These are phyloP conservation scores for Chaenodraco wilsoni DNA, from an alignment of 2,797 vertebrate genomes.

Conservation along the genomic window DNA sequence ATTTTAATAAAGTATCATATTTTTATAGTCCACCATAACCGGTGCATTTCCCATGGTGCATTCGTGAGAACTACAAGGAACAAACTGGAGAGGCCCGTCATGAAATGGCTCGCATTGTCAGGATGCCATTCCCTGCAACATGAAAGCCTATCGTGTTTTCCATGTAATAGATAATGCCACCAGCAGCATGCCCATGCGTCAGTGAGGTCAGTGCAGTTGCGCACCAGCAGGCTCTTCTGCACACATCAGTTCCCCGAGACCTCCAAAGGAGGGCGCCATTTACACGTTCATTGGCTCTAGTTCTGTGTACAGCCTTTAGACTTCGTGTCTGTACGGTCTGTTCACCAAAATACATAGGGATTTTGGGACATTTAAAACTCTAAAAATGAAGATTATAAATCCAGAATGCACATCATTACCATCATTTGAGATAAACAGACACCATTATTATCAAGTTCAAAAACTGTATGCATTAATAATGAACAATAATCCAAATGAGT, in stretches of 20 bases:
- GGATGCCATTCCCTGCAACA: conserved; percentile 67
- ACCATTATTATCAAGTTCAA: background rate
- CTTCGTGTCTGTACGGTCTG: background rate
- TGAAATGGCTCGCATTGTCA: conserved; percentile 58
- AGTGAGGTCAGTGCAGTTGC: conserved; percentile 50
- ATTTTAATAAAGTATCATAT: conserved; percentile 42
- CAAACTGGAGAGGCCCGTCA: conserved; percentile 46
- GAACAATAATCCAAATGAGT: background rate
- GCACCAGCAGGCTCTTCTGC: conserved; percentile 39
- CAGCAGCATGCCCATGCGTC: conserved; percentile 62
- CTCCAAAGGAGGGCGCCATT: conserved; percentile 75
- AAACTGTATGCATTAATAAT: background rate
- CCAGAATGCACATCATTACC: background rate
- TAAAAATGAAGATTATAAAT: background rate
- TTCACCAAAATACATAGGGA: background rate
- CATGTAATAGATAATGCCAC: conserved; percentile 74
- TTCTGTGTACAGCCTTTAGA: background rate
- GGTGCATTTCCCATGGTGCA: conserved; percentile 28
- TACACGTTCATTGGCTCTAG: conserved; percentile 39
- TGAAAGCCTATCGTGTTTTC: conserved; percentile 68
- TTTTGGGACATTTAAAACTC: background rate
- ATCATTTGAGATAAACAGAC: background rate
- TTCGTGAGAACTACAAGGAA: conserved; percentile 43
- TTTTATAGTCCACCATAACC: conserved; percentile 16
- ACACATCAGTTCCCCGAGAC: conserved; percentile 39